Percentiles rank a stretch among this genome's conserved stretches.
Conservation (phyloP, 2,113 vertebrate genomes). For the Brevimyrus niger region DNA sequence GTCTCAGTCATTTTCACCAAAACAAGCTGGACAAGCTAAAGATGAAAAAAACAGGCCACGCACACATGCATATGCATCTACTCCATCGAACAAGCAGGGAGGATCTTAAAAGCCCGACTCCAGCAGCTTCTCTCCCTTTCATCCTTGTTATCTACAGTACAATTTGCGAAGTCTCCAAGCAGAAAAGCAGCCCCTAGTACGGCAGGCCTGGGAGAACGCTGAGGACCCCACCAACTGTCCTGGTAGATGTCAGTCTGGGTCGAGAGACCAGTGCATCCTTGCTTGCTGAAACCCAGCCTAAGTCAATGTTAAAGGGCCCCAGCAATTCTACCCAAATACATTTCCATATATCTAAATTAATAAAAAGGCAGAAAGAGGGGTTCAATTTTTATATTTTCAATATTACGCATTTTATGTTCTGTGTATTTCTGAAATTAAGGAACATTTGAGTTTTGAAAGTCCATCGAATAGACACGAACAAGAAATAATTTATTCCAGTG, state of each 20-base stretch:
- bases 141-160: conserved; percentile 8
- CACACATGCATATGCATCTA: neutral
- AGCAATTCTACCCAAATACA: neutral
- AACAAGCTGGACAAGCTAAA: neutral
- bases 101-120: neutral
- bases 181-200: neutral
- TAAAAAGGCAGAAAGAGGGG: neutral
- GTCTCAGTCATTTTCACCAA: conserved; percentile 7
- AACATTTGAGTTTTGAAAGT: neutral
- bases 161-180: neutral
- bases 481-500: neutral
- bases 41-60: neutral
- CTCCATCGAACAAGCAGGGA: neutral
- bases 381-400: neutral
- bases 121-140: neutral
- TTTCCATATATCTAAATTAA: neutral
- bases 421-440: neutral
- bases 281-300: neutral
- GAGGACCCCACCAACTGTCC: neutral
- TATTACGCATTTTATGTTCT: neutral
- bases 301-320: neutral
- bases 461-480: neutral
- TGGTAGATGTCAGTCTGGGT: neutral
- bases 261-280: neutral
- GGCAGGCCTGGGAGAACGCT: neutral